phyloP scores from a whole-genome alignment of 2,113 vertebrate genomes.

The Lophotis ruficrista region DNA sequence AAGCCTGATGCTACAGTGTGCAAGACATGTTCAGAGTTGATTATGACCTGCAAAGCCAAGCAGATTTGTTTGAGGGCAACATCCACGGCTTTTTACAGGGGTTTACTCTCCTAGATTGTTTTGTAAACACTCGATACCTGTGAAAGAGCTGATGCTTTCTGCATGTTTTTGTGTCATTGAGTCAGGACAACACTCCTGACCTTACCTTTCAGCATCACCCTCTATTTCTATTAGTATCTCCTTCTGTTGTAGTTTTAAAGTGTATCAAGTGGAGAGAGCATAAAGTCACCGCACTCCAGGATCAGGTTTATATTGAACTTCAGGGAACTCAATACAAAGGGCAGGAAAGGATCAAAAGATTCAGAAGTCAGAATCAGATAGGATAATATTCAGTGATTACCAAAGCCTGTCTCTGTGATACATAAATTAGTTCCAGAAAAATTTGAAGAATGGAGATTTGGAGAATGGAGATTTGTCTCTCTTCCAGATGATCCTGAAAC shows the following conservation, averaged over 20 bases:
- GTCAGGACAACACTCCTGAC: not conserved
- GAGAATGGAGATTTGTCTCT: not conserved
- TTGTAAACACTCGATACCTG: not conserved
- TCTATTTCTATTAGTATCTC: not conserved
- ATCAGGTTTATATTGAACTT: not conserved
- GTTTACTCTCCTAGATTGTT: not conserved
- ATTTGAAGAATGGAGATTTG: not conserved
- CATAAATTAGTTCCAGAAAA: not conserved
- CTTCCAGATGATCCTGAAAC: not conserved
- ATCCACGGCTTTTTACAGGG: not conserved
- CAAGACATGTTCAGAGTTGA: not conserved
- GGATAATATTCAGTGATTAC: not conserved
- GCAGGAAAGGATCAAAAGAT: not conserved
- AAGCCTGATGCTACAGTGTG: fast-evolving
- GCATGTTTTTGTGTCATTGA: not conserved
- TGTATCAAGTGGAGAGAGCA: not conserved
- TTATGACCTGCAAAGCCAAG: not conserved
- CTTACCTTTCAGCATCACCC: not conserved
- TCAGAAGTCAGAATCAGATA: not conserved
- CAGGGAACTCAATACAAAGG: not conserved
- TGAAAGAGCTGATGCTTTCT: not conserved
- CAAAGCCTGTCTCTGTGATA: not conserved
- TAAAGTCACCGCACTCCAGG: not conserved
- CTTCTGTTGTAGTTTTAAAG: not conserved
- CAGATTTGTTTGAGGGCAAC: not conserved